phyloP scores from a whole-genome alignment of 2,888 invertebrate species.

The Drosophila diplacantha region DNA sequence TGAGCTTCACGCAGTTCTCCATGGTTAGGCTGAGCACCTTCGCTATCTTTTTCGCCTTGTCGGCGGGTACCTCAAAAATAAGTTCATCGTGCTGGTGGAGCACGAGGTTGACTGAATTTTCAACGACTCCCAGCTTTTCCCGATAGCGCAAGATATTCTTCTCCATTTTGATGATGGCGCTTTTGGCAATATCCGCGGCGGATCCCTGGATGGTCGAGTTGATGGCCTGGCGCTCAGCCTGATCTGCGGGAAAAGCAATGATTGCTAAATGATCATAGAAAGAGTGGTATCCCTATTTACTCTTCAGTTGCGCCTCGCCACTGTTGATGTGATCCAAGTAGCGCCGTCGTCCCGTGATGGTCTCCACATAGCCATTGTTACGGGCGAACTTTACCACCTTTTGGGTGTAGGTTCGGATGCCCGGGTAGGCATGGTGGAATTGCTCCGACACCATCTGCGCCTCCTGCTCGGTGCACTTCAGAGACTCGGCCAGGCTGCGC shows the following conservation, averaged over 20 bases:
- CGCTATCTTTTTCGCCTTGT: conserved; percentile 80
- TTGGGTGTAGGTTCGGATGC: conserved; percentile 79
- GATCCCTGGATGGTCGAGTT: conserved; percentile 98
- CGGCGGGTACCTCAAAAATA: conserved; percentile 89
- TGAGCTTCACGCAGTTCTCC: conserved; percentile 86
- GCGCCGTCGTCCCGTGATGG: conserved; percentile 87
- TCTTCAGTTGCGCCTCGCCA: conserved; percentile 80
- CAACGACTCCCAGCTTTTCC: conserved; percentile 63
- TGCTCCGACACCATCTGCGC: conserved; percentile 88
- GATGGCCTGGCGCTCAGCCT: conserved; percentile 96
- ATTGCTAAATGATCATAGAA: not conserved
- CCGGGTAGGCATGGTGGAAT: conserved; percentile 88
- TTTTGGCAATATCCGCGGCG: conserved; percentile 96
- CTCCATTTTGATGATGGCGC: conserved; percentile 90
- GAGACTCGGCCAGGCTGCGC: conserved; percentile 86
- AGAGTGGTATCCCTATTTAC: conserved; percentile 77
- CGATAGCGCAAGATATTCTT: conserved; percentile 78
- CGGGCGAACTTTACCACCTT: conserved; percentile 82
- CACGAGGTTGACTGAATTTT: conserved; percentile 82
- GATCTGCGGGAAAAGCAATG: conserved; percentile 78
- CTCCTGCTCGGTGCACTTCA: conserved; percentile 87
- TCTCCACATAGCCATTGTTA: conserved; percentile 88
- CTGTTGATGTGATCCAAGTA: conserved; percentile 87
- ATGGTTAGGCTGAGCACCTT: conserved; percentile 85
- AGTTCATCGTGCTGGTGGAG: conserved; percentile 98